Evolutionary conservation across 2,797 vertebrate genomes (phyloP).

Genomic region (Chrysocyon brachyurus): DNA sequence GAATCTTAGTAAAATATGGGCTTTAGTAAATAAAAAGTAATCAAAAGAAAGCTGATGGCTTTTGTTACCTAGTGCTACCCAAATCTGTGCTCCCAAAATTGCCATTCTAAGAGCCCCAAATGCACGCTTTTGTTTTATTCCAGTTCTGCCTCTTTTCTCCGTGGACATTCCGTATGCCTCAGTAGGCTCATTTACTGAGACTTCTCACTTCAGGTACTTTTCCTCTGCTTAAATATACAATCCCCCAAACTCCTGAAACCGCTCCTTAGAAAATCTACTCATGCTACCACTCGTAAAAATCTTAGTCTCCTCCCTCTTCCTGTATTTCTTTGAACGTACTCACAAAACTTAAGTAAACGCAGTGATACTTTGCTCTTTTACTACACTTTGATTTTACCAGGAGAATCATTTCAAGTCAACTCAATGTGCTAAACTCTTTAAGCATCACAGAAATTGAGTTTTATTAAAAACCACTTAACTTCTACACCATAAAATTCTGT

Average conservation of each 20-base stretch:
- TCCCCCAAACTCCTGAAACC: not conserved
- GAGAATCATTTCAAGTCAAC: not conserved
- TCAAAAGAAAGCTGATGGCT: not conserved
- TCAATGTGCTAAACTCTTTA: not conserved
- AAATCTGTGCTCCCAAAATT: not conserved
- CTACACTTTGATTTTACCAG: not conserved
- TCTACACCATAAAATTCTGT: not conserved
- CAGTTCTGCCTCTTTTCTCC: not conserved
- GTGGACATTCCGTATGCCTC: not conserved
- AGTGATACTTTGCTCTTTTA: not conserved
- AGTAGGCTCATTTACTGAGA: not conserved
- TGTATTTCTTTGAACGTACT: not conserved
- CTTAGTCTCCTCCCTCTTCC: not conserved
- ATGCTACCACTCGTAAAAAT: not conserved
- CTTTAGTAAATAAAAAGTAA: not conserved
- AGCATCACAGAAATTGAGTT: not conserved
- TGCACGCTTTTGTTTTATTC: not conserved
- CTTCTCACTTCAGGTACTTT: not conserved
- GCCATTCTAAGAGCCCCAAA: not conserved
- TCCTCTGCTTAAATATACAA: not conserved
- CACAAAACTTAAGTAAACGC: not conserved
- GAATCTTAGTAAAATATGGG: not conserved
- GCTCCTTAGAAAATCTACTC: not conserved
- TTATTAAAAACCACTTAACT: not conserved
- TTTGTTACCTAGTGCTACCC: not conserved